A percentile compares a stretch with the other conserved stretches of the same genome.
Evolutionary conservation across 2,797 vertebrate species (phyloP).

Genomic region (Euphonia xanthogaster): DNA sequence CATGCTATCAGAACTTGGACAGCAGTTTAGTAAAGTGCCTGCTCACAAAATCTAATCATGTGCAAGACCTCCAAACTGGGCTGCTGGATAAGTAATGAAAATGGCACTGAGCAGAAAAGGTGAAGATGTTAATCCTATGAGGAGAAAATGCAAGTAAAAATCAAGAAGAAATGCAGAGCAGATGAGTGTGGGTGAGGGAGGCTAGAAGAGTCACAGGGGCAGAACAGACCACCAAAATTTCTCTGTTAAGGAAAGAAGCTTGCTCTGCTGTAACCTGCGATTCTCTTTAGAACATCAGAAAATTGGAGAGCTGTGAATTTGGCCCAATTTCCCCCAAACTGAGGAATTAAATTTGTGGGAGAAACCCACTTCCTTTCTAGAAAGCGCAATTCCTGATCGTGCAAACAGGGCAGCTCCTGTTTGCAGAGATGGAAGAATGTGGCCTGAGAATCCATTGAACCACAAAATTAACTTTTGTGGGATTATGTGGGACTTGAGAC

Average conservation of each 20-base stretch:
- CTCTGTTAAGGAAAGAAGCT: background rate
- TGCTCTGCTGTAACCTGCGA: rapidly evolving
- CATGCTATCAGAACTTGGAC: background rate
- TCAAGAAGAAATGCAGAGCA: background rate
- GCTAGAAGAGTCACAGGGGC: no score
- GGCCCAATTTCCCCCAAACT: background rate
- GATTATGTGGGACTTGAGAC: background rate
- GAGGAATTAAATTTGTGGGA: background rate
- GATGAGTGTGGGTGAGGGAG: background rate
- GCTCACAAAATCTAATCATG: background rate
- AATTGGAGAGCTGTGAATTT: background rate
- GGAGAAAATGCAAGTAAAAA: background rate
- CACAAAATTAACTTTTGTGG: background rate
- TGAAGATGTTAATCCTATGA: background rate
- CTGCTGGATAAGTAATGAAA: background rate
- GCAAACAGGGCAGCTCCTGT: background rate
- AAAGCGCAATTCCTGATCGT: background rate
- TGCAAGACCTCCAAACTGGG: background rate
- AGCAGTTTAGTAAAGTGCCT: background rate
- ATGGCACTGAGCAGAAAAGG: background rate
- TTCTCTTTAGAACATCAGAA: background rate
- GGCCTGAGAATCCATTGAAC: background rate
- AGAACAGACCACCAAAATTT: background rate
- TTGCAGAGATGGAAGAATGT: background rate
- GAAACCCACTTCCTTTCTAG: background rate